Conservation (phyloP, 2,888 invertebrate species). For the Apamea crenata region DNA sequence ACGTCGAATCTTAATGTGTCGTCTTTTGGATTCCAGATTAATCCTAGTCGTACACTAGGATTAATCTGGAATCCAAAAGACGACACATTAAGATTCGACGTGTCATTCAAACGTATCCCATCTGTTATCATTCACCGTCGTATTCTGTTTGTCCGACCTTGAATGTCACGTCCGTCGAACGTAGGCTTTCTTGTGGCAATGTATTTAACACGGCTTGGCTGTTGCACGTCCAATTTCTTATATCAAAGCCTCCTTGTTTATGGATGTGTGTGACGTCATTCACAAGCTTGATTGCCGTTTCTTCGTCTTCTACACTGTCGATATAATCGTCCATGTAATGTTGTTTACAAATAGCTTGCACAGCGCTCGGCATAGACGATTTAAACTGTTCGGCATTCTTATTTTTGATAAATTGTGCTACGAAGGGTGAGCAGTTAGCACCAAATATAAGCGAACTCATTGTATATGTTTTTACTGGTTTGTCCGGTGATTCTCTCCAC, state of each 20-base stretch:
- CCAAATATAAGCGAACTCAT: neutral
- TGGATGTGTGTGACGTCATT: neutral
- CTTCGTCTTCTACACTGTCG: neutral
- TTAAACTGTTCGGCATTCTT: slow-evolving; percentile 3
- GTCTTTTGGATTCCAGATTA: neutral
- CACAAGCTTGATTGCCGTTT: neutral
- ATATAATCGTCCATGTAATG: neutral
- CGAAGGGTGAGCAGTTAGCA: neutral
- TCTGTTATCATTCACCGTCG: neutral
- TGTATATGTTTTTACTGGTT: neutral
- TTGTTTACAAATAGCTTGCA: slow-evolving; percentile 1
- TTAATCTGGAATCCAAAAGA: too few species aligned
- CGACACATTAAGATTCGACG: too few species aligned
- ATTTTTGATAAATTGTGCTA: neutral
- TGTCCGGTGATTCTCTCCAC: neutral
- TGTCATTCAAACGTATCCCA: too few species aligned
- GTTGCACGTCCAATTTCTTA: too few species aligned
- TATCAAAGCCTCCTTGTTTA: neutral
- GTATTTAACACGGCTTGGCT: too few species aligned
- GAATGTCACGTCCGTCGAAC: neutral
- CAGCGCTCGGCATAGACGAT: neutral
- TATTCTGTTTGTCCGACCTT: neutral
- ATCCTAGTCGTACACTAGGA: neutral
- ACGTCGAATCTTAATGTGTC: neutral
- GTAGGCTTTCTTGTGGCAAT: neutral